Evolutionary conservation across 2,113 vertebrate genomes (phyloP), one percentile per base, ranked within the genome.

Genomic region (Rana temporaria): DNA sequence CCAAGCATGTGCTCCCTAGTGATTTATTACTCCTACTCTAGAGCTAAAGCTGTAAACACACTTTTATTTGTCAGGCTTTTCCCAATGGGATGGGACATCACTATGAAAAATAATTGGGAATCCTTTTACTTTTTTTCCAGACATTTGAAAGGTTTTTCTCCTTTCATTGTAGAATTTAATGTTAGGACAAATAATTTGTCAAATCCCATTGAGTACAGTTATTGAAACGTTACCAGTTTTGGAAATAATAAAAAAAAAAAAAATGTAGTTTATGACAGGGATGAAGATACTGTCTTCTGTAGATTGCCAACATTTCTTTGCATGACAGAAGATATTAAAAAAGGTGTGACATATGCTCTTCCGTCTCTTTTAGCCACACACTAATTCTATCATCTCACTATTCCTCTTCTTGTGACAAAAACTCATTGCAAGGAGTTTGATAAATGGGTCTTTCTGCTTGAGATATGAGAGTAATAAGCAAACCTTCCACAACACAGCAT

Each of bases 71-170:
- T 86, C 88, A 86, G 82, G 18, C 26, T 70, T 24, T 30, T 86
- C 87, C 85, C 85, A n/a, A 69, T 85, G 76, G 84, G 85, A 66
- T 24, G 77, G 57, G 32, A 60, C 3, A 55, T 63, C 76, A 79
- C 86, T 86, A 86, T 82, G 80, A 64, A 78, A 82, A 84, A 88
- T 89, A 88, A 90, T 89, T 85, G 85, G 89, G 84, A 85, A 84
- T 87, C 82, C 57, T 70, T 48, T 59, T 86, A 84, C 87, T 87
- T 86, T 84, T 84, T 86, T 75, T 86, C 88, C 81, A 86, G 85
- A 86, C 85, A 87, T 89, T 88, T 86, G 88, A 86, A 85, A 88
- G 86, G 88, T 91, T 89, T 90, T 90, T 55, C 52, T 26, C 32
- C 20, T 26, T 70, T 79, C 19, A 60, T 15, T 26, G 9, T 22